Evolutionary conservation across 2,888 invertebrate species (phyloP).

Genomic region (Caenorhabditis angaria): DNA sequence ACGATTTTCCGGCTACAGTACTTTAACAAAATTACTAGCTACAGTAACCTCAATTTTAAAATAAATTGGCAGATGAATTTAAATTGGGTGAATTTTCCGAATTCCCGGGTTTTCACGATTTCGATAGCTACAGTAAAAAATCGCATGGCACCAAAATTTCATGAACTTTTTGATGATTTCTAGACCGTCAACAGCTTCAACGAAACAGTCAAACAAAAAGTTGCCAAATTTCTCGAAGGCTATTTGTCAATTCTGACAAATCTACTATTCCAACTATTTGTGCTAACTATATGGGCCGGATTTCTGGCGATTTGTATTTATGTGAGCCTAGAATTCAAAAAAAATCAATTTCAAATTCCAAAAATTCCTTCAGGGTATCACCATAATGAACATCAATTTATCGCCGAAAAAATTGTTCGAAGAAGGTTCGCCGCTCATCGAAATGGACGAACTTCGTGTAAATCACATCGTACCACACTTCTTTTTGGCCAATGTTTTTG

Average conservation of each 20-base stretch:
- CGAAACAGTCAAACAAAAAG: constrained; percentile 37
- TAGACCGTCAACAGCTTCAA: constrained; percentile 43
- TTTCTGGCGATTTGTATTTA: constrained; percentile 63
- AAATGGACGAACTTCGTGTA: constrained; percentile 66
- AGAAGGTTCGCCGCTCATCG: constrained; percentile 64
- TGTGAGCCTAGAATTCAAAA: constrained; percentile 36
- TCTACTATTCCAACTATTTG: constrained; percentile 48
- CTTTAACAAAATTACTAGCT: no score
- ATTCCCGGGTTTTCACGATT: no score
- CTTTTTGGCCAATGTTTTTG: constrained; percentile 56
- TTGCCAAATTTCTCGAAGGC: constrained; percentile 27
- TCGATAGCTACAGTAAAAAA: no score
- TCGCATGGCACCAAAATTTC: not conserved
- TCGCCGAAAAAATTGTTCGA: constrained; percentile 68
- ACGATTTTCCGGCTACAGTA: no score
- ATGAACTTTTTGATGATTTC: constrained; percentile 5
- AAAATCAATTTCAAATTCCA: not conserved
- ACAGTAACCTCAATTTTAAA: no score
- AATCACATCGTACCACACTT: constrained; percentile 67
- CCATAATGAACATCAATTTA: constrained; percentile 68
- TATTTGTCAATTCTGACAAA: constrained; percentile 60
- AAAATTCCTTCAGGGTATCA: constrained; percentile 64
- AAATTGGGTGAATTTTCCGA: no score
- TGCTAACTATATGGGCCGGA: constrained; percentile 54
- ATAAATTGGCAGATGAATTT: no score